Conservation (phyloP, 2,113 vertebrate species). For the Rhagologus leucostigma region DNA sequence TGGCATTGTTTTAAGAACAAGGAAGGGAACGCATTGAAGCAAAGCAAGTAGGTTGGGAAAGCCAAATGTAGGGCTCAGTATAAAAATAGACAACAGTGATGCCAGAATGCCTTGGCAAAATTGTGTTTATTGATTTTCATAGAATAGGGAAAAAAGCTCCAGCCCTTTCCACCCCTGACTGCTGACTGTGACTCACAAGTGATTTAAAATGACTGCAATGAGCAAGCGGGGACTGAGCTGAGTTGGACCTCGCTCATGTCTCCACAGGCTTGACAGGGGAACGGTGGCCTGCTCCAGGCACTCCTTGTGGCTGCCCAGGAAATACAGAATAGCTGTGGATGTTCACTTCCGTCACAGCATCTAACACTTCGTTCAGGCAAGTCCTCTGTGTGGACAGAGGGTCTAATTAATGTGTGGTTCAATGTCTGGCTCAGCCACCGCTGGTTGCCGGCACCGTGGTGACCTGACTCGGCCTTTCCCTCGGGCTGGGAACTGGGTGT, state of each 20-base stretch:
- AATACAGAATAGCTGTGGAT: background rate
- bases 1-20: background rate
- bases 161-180: background rate
- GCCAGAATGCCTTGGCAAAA: background rate
- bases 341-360: background rate
- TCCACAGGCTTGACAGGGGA: background rate
- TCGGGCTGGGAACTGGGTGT: rapidly evolving
- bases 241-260: background rate
- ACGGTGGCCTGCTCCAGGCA: rapidly evolving
- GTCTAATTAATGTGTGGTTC: rapidly evolving
- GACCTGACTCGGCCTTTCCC: background rate
- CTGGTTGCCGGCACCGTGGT: background rate
- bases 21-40: background rate
- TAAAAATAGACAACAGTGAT: background rate
- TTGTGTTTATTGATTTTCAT: background rate
- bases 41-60: background rate
- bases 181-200: background rate
- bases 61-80: background rate
- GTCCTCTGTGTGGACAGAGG: background rate
- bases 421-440: rapidly evolving
- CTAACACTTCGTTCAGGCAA: rapidly evolving
- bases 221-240: background rate
- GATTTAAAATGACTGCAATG: background rate
- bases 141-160: background rate
- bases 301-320: background rate